Conservation (phyloP, 2,113 vertebrate genomes). For the Promerops cafer region DNA sequence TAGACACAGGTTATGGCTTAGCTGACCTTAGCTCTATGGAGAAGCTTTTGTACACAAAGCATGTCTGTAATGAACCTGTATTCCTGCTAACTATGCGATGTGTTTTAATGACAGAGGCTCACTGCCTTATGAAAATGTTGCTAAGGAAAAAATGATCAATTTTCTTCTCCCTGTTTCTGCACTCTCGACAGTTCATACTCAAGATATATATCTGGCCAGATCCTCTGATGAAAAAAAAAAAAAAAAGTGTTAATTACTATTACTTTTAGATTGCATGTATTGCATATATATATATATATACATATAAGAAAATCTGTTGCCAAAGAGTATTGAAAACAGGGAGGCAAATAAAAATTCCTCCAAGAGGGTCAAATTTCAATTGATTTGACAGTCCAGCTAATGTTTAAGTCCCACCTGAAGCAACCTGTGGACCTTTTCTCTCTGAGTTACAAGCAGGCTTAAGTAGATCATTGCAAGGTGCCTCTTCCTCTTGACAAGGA, state of each 20-base stretch:
- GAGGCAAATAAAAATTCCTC: neutral
- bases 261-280: neutral
- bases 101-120: neutral
- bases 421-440: neutral
- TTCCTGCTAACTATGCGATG: neutral
- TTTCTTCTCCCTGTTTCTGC: neutral
- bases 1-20: neutral
- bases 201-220: neutral
- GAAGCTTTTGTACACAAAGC: neutral
- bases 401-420: neutral
- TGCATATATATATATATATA: accelerated
- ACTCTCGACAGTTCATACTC: neutral
- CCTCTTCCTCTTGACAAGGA: neutral
- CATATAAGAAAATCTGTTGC: neutral
- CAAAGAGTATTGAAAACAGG: neutral
- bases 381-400: neutral
- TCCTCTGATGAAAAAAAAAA: neutral
- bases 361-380: neutral
- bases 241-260: neutral
- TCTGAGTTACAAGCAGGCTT: neutral
- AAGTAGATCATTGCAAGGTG: neutral
- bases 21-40: neutral
- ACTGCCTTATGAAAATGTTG: neutral
- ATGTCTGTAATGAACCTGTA: neutral
- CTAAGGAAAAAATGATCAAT: neutral